A percentile compares a stretch with the other conserved stretches of the same genome.
Evolutionary conservation across 2,888 invertebrate species (phyloP).

Genomic region (Strigamia crassipes): DNA sequence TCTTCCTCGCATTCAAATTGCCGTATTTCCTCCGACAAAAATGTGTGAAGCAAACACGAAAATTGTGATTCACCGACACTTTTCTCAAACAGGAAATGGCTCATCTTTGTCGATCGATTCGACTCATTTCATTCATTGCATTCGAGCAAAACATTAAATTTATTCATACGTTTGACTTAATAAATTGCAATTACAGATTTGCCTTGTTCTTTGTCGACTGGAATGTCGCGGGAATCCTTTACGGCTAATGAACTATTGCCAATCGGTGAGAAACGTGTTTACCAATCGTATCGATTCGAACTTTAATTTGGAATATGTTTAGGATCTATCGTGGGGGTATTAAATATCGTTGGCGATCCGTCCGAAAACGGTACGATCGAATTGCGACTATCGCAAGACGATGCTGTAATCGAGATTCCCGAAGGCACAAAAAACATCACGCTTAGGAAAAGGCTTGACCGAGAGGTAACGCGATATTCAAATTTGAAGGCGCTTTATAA

Average conservation of each 20-base stretch:
- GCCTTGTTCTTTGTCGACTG: constrained; percentile 41
- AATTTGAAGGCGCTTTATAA: background rate
- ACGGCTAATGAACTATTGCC: constrained; percentile 32
- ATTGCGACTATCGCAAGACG: constrained; percentile 75
- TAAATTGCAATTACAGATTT: background rate
- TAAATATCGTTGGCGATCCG: constrained; percentile 82
- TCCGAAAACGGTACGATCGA: constrained; percentile 73
- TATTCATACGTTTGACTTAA: background rate
- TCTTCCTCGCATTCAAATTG: constrained; percentile 6
- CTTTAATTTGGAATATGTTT: background rate
- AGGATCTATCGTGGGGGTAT: constrained; percentile 61
- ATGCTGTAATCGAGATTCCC: constrained; percentile 77
- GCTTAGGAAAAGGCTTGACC: constrained; percentile 76
- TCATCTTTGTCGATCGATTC: background rate
- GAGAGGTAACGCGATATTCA: constrained; percentile 59
- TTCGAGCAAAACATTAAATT: background rate
- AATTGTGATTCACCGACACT: background rate
- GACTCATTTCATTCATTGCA: too few relatives aligned
- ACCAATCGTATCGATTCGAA: too few relatives aligned
- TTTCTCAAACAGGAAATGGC: background rate
- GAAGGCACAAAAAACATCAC: constrained; percentile 80
- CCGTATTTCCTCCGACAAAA: constrained; percentile 6
- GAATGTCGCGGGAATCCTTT: constrained; percentile 20
- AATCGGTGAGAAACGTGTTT: background rate
- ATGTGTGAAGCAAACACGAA: background rate